phyloP scores from a whole-genome alignment of 2,113 vertebrate genomes.

The Rhinolophus sinicus region DNA sequence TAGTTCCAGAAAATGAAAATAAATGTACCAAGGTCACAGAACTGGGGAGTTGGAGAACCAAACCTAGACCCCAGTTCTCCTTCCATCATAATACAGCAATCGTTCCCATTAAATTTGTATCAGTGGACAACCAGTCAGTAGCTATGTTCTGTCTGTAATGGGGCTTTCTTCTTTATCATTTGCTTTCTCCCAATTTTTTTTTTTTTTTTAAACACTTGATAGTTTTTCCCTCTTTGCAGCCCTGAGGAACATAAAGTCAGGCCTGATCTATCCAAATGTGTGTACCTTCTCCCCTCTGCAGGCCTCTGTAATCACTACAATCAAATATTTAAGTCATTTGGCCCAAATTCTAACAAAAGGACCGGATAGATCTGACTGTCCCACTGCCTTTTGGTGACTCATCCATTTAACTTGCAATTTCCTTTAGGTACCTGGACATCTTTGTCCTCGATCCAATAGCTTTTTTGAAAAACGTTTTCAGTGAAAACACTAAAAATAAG shows the following conservation, averaged over 20 bases:
- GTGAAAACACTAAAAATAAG: background rate
- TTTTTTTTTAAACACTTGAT: too few species aligned
- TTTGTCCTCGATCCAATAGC: background rate
- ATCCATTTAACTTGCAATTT: constrained; percentile 28
- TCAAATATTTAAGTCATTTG: constrained; percentile 16
- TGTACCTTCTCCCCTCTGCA: background rate
- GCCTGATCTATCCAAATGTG: background rate
- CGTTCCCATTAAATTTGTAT: background rate
- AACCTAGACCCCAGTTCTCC: background rate
- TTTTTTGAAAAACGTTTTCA: background rate
- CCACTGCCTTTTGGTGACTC: background rate
- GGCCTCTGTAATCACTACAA: background rate
- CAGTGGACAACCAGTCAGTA: background rate
- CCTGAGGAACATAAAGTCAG: constrained; percentile 1
- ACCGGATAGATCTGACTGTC: background rate
- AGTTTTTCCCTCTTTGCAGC: background rate
- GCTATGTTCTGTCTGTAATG: background rate
- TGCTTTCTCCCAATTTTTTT: background rate
- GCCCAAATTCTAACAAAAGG: background rate
- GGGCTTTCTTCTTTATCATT: background rate
- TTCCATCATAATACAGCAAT: background rate
- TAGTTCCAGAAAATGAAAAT: background rate
- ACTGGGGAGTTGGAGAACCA: background rate
- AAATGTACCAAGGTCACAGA: background rate
- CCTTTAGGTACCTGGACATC: background rate